Percentiles rank a stretch among this genome's conserved stretches.
These are phyloP conservation scores for Nomada fabriciana DNA, from an alignment of 2,888 invertebrate species.

Conservation along the genomic window DNA sequence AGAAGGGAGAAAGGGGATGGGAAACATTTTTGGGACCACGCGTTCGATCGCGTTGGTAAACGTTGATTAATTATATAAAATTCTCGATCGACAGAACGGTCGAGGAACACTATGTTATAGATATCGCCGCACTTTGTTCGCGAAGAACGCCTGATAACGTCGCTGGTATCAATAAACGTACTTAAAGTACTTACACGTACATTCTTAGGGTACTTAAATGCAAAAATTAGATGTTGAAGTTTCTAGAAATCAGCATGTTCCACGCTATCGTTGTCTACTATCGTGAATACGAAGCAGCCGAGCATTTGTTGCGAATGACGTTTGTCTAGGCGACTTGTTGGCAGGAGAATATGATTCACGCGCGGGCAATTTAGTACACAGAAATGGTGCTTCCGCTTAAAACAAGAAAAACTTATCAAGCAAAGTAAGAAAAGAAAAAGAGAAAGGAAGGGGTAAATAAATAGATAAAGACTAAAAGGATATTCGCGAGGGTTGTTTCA, in stretches of 20 bases:
- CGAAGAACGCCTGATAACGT: constrained; percentile 7
- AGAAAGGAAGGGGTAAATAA: background rate
- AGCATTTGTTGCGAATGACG: constrained; percentile 61
- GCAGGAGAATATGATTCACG: constrained; percentile 3
- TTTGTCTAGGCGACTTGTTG: constrained; percentile 10
- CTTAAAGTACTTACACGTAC: constrained; percentile 41
- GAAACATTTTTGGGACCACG: constrained; percentile 28
- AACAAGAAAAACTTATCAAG: constrained; percentile 3
- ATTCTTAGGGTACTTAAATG: constrained; percentile 56
- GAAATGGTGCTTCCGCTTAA: constrained; percentile 60
- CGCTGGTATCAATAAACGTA: constrained; percentile 51
- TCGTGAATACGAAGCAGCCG: constrained; percentile 67
- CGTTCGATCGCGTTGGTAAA: constrained; percentile 27
- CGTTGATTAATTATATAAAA: constrained; percentile 18
- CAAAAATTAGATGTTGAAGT: constrained; percentile 71
- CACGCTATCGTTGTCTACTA: constrained; percentile 78
- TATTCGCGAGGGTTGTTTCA: constrained; percentile 37
- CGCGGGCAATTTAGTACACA: constrained; percentile 17
- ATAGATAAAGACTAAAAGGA: constrained; percentile 9
- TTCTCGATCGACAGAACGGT: constrained; percentile 5
- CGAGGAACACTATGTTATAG: constrained; percentile 18
- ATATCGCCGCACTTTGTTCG: constrained; percentile 25
- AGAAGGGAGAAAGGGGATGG: background rate
- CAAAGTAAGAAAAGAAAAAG: no score
- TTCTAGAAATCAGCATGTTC: constrained; percentile 67